phyloP scores from a whole-genome alignment of 2,888 invertebrate species.

The Synergus umbraculus region DNA sequence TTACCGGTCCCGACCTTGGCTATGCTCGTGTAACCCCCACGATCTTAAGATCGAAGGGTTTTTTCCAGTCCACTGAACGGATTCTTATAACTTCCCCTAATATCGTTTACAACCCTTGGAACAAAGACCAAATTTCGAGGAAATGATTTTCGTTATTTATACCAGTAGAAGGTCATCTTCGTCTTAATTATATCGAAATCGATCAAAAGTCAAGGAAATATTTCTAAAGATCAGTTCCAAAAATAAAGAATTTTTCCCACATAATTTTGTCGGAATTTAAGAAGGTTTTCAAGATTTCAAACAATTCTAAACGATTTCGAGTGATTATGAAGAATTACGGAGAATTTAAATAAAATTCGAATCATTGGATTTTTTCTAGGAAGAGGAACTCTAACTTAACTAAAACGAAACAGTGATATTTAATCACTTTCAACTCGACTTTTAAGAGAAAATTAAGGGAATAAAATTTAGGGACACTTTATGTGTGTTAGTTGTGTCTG shows the following conservation, averaged over 20 bases:
- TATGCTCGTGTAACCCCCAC: constrained; percentile 64
- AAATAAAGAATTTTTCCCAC: too few species aligned
- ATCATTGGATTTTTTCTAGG: too few species aligned
- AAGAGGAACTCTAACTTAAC: too few species aligned
- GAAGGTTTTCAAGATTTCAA: too few species aligned
- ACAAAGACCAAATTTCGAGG: neutral
- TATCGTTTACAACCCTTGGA: neutral
- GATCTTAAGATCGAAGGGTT: neutral
- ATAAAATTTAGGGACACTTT: neutral
- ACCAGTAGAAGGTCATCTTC: neutral
- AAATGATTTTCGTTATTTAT: neutral
- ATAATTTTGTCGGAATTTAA: too few species aligned
- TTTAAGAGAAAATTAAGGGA: neutral
- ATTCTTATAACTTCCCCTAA: neutral
- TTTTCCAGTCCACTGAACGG: neutral
- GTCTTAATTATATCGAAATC: neutral
- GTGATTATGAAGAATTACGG: too few species aligned
- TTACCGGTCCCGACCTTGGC: constrained; percentile 74
- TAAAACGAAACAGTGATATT: too few species aligned
- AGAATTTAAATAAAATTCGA: too few species aligned
- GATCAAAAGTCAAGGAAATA: neutral
- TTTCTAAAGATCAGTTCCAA: too few species aligned
- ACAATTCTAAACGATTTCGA: too few species aligned
- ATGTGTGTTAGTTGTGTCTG: constrained; percentile 16
- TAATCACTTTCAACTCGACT: neutral